Evolutionary conservation across 2,888 invertebrate genomes (phyloP).

Genomic region (Tupiocoris notatus): DNA sequence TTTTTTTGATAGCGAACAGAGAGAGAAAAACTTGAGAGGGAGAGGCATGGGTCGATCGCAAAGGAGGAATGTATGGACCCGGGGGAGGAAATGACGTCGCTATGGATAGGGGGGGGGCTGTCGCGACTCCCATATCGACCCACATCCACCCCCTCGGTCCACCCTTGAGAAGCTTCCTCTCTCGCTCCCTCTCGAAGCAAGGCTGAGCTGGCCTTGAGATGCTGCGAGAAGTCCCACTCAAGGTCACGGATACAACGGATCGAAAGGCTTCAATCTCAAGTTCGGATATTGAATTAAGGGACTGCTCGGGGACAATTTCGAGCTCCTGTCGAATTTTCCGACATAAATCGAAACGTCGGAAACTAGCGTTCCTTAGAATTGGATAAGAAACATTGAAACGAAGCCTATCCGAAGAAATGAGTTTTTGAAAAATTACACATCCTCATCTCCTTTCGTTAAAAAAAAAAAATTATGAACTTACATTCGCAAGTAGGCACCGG

Average conservation of each 20-base stretch:
- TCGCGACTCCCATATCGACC: slow-evolving; percentile 33
- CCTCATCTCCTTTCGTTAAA: too few species aligned
- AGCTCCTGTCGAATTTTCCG: too few species aligned
- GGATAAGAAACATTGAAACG: too few species aligned
- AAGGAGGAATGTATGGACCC: not conserved
- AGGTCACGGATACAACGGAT: not conserved
- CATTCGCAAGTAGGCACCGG: too few species aligned
- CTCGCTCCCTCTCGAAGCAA: slow-evolving; percentile 3
- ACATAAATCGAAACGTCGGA: too few species aligned
- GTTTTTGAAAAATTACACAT: too few species aligned
- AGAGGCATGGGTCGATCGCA: slow-evolving; percentile 21
- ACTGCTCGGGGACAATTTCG: too few species aligned
- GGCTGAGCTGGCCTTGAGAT: slow-evolving; percentile 24
- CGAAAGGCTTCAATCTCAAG: not conserved
- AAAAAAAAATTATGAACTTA: too few species aligned
- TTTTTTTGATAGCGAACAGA: not conserved
- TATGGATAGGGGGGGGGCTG: slow-evolving; percentile 7
- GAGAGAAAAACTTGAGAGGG: not conserved
- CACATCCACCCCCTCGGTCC: slow-evolving; percentile 5
- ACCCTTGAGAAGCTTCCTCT: not conserved
- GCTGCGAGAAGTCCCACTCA: not conserved
- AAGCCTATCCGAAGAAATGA: too few species aligned
- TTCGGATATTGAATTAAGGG: too few species aligned
- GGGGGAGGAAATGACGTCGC: not conserved
- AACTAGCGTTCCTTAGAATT: too few species aligned